Percentiles rank a stretch among this genome's conserved stretches.
phyloP scores from a whole-genome alignment of 1,140 invertebrate species.

The Achroia grisella region DNA sequence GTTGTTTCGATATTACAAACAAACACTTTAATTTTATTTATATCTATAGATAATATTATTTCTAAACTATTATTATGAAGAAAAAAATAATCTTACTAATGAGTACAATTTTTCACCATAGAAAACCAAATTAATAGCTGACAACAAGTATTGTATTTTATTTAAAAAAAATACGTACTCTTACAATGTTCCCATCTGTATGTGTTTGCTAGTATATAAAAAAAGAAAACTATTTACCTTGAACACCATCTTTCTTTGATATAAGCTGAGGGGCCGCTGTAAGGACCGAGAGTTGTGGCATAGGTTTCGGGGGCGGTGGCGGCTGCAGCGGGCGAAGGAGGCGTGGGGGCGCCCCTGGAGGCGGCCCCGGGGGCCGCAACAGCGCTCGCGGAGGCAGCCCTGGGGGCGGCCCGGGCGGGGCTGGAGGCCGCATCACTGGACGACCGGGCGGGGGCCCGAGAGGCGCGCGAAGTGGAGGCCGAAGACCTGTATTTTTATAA shows the following conservation, averaged over 20 bases:
- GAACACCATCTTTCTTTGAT: constrained; percentile 75
- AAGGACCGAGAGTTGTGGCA: constrained; percentile 78
- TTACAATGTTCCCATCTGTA: no score
- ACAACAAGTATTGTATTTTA: no score
- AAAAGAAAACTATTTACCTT: constrained; percentile 42
- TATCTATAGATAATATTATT: no score
- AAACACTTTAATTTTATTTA: no score
- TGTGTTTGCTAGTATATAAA: no score
- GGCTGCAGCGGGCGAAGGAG: constrained; percentile 74
- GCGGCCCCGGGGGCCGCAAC: constrained; percentile 71
- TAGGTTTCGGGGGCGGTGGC: constrained; percentile 78
- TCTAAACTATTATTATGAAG: no score
- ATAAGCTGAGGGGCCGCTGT: constrained; percentile 89
- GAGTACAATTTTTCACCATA: no score
- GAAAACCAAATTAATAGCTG: no score
- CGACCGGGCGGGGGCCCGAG: constrained; percentile 62
- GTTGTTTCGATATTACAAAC: no score
- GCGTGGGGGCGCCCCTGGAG: constrained; percentile 75
- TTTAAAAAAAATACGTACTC: no score
- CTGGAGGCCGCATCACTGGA: constrained; percentile 55
- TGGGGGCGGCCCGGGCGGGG: constrained; percentile 35
- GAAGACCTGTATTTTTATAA: constrained; percentile 63
- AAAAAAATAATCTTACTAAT: no score
- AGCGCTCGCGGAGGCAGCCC: constrained; percentile 47
- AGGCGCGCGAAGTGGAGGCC: constrained; percentile 74